These are phyloP conservation scores for Apamea crenata DNA, from an alignment of 2,888 invertebrate genomes.

Conservation along the genomic window DNA sequence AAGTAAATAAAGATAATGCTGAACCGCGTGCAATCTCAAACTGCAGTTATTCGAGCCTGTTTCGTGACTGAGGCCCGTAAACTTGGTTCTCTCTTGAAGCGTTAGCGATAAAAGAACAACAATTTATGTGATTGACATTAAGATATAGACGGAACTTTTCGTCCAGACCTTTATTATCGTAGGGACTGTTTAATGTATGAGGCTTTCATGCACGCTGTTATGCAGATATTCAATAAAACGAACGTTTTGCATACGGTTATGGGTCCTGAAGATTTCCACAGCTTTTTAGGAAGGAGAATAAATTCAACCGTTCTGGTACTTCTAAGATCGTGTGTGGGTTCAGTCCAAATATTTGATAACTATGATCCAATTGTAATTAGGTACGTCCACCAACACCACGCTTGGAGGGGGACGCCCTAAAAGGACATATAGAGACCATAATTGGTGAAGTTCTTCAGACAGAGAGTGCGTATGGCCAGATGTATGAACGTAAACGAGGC, in stretches of 20 bases:
- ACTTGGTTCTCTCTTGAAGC: conserved; percentile 19
- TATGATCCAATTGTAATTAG: background rate
- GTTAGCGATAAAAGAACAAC: conserved; percentile 41
- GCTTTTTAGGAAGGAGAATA: background rate
- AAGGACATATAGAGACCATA: too few species aligned
- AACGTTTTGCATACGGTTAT: too few species aligned
- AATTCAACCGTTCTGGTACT: background rate
- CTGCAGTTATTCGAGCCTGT: conserved; percentile 27
- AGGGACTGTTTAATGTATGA: conserved; percentile 15
- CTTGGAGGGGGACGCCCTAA: too few species aligned
- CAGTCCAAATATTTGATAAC: background rate
- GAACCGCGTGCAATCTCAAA: conserved; percentile 31
- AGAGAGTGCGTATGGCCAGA: too few species aligned
- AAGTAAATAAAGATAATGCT: conserved; percentile 15
- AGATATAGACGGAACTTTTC: conserved; percentile 32
- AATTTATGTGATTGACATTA: conserved; percentile 50
- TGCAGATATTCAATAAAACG: background rate
- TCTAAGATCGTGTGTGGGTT: too few species aligned
- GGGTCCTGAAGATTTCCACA: background rate
- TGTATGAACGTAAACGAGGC: too few species aligned
- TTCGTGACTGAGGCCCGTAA: conserved; percentile 52
- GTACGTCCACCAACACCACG: background rate
- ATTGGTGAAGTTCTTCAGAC: too few species aligned
- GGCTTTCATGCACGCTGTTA: background rate
- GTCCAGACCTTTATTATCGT: conserved; percentile 10